A percentile compares a stretch with the other conserved stretches of the same genome.
Conservation (phyloP, 2,888 invertebrate species). For the Trachelus iudaicus region DNA sequence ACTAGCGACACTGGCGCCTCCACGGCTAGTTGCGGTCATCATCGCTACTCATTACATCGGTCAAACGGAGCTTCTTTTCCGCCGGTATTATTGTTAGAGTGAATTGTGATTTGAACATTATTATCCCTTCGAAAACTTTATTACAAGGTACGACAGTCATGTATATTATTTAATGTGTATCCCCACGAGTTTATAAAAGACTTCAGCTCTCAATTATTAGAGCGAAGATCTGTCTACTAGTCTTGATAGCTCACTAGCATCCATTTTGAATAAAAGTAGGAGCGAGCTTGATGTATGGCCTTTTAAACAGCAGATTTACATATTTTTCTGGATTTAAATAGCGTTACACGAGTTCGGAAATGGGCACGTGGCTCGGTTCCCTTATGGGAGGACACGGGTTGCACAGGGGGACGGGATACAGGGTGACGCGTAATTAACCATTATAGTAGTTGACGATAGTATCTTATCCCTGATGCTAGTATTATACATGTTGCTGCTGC, state of each 20-base stretch:
- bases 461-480: neutral
- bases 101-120: neutral
- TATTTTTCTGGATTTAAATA: constrained; percentile 49
- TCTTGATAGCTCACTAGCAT: neutral
- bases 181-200: neutral
- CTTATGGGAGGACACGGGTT: neutral
- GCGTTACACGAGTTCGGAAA: constrained; percentile 33
- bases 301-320: constrained; percentile 50
- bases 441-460: neutral
- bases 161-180: neutral
- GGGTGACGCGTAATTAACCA: neutral
- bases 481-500: neutral
- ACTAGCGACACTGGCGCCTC: neutral
- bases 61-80: neutral
- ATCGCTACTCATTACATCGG: neutral
- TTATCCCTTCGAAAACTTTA: neutral
- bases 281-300: constrained; percentile 41
- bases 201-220: neutral
- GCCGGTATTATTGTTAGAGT: neutral
- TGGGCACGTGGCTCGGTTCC: constrained; percentile 35
- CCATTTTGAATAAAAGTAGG: constrained; percentile 11
- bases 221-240: neutral
- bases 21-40: neutral
- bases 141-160: neutral
- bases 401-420: neutral